phyloP scores from a whole-genome alignment of 2,797 vertebrate species.

The Hyperoplus lanceolatus region DNA sequence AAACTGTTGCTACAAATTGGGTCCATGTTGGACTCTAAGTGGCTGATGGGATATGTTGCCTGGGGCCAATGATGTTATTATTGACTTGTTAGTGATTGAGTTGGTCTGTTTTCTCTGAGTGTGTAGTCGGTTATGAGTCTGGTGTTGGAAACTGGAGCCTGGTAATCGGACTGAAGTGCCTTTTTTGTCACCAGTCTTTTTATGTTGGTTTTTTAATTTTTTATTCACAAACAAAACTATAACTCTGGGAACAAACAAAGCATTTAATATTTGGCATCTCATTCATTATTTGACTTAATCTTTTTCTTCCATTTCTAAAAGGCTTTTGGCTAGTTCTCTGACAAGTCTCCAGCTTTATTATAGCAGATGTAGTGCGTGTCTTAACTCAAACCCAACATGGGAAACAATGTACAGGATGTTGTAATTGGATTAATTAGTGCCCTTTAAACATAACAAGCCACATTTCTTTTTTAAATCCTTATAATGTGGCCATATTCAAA shows the following conservation, averaged over 20 bases:
- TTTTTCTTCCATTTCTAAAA: not conserved
- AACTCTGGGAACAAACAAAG: not conserved
- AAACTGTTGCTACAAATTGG: not conserved
- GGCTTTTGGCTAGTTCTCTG: too few species aligned
- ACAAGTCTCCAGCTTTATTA: not conserved
- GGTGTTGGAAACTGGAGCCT: conserved; percentile 32
- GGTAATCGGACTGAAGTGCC: conserved; percentile 33
- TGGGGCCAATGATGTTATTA: conserved; percentile 21
- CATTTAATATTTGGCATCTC: not conserved
- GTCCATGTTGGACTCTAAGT: conserved; percentile 14
- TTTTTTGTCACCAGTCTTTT: conserved; percentile 28
- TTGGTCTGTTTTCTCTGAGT: conserved; percentile 24
- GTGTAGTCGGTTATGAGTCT: conserved; percentile 40
- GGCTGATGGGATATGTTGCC: conserved; percentile 36
- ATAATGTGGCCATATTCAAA: not conserved
- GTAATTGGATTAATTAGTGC: not conserved
- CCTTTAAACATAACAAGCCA: not conserved
- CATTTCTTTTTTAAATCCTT: not conserved
- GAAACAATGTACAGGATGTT: not conserved
- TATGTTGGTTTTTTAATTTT: conserved; percentile 5
- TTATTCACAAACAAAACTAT: conserved; percentile 8
- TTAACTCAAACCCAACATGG: not conserved
- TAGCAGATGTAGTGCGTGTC: not conserved
- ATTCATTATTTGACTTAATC: not conserved
- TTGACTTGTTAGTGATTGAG: conserved; percentile 22